Evolutionary conservation across 1,140 invertebrate species (phyloP).

Genomic region (Saccostrea glomerata): DNA sequence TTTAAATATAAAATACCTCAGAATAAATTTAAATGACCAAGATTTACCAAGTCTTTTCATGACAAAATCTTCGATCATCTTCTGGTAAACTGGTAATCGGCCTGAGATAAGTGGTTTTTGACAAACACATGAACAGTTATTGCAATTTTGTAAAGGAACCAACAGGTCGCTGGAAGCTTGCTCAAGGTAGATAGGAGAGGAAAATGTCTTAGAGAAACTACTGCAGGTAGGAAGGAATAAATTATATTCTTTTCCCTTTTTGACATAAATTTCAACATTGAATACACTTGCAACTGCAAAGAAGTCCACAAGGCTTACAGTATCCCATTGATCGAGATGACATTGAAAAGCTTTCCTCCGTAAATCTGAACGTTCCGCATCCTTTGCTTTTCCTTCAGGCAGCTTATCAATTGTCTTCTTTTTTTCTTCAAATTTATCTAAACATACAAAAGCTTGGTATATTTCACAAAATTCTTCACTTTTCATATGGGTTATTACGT

Average conservation of each 20-base stretch:
- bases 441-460: background rate
- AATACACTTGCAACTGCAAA: constrained; percentile 24
- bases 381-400: background rate
- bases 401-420: background rate
- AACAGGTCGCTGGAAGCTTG: too few species aligned
- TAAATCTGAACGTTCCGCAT: background rate
- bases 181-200: background rate
- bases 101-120: background rate
- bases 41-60: background rate
- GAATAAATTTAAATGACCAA: background rate
- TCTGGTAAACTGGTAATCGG: background rate
- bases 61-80: background rate
- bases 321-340: background rate
- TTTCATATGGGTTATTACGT: background rate
- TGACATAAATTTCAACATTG: background rate
- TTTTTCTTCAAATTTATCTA: background rate
- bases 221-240: background rate
- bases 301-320: background rate
- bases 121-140: background rate
- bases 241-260: background rate
- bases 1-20: too few species aligned
- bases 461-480: background rate
- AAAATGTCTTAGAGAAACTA: background rate
- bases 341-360: background rate
- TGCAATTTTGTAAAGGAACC: background rate